Evolutionary conservation across 2,113 vertebrate species (phyloP).

Genomic region (Donacobius atricapilla): DNA sequence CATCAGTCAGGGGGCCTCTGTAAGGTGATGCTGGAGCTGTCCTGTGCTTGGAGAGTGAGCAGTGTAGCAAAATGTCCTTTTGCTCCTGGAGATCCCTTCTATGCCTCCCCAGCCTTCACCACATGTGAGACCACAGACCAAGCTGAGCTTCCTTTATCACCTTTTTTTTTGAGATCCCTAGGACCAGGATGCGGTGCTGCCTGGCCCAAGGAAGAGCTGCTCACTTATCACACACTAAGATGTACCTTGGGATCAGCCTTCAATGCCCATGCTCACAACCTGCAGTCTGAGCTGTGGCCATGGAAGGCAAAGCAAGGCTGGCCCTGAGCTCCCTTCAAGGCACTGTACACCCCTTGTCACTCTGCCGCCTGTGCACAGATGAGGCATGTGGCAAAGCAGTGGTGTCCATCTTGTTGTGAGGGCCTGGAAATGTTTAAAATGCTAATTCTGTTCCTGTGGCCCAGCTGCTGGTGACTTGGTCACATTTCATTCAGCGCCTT

Average conservation of each 20-base stretch:
- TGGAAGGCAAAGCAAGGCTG: neutral
- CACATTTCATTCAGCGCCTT: neutral
- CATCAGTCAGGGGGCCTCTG: neutral
- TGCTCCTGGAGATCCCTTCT: neutral
- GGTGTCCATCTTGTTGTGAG: neutral
- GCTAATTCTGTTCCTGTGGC: neutral
- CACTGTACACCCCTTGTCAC: fast-evolving
- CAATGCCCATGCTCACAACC: neutral
- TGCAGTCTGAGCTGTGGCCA: neutral
- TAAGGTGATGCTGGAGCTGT: neutral
- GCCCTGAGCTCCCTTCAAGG: neutral
- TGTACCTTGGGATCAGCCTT: neutral
- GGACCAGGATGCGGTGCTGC: neutral
- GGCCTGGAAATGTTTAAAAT: neutral
- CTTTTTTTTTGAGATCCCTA: neutral
- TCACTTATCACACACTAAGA: fast-evolving
- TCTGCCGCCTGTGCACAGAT: fast-evolving
- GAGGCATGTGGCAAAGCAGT: neutral
- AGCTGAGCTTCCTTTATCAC: neutral
- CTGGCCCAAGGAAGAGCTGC: neutral
- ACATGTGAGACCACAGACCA: neutral
- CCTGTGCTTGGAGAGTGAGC: neutral
- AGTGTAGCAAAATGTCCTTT: neutral
- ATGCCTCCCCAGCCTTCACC: fast-evolving
- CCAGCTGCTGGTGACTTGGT: neutral